Evolutionary conservation across 2,113 vertebrate species (phyloP), one percentile per base, ranked within the genome.

Genomic region (Carassius carassius): DNA sequence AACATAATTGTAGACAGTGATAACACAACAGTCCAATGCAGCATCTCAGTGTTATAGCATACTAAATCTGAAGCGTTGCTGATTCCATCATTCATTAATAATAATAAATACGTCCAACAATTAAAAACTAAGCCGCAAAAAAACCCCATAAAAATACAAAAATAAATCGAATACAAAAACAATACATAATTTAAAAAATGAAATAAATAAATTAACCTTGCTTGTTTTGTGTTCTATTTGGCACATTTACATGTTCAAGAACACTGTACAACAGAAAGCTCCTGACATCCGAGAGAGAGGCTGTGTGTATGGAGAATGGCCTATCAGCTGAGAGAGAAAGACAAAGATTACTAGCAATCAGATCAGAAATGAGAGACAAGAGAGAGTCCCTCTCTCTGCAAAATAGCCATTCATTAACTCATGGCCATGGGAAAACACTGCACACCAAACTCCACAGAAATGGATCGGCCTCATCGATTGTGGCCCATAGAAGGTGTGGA

Each of bases 371-470:
- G 86, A 47, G 79, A 87, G 90, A 89, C 65, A 86, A 85, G 80
- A 56, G 80, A 85, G 63, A 85, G 88, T 88, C 86, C 82, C 86
- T 91, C 84, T 62, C 87, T 86, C 89, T 91, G 88, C 81, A 89
- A 92, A 91, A 88, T 67, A 86, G 78, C 83, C 86, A 84, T 91
- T 93, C 92, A 91, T 94, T 91, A 91, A 91, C 88, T 81, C 83
- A 74, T 76, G 77, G 84, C 82, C 51, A 58, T 82, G 54, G 89
- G 90, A 90, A 90, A 91, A 87, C 86, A 70, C 65, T 54, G 19
- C 79, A 35, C 79, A 88, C 89, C 87, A 89, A 91, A 91, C 86
- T 90, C 73, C 5, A 35, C 83, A 86, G 91, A 93, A 94, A 94
- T 88, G 88, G 90, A 94, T 93, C 90, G 37, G 86, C 83, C 82